Evolutionary conservation across 2,888 invertebrate species (phyloP), one percentile per base, ranked within the genome.

Genomic region (Lamproptera curius): DNA sequence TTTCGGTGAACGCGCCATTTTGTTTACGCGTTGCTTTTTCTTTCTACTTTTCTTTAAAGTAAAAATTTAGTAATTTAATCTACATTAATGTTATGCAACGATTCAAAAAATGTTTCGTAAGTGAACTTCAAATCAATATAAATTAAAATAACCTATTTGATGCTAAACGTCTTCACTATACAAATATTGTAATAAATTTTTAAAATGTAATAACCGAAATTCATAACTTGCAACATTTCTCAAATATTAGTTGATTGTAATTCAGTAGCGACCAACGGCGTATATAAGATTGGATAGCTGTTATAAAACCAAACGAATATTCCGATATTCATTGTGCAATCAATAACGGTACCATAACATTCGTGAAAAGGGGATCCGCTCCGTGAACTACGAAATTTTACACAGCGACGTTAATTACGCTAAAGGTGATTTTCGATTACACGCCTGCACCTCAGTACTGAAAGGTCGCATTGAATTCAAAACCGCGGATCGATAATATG

Each of bases 361-460:
- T 50, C 10, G 2, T 1, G 13, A 57, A 61, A 58, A 61, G 61
- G 65, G 70, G 63, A 62, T 65, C 38, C 16, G 17, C 46, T 17
- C 44, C 33, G 43, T 41, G 37, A 44, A 48, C 46, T 44, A 39
- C 36, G 65, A 66, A 65, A 44, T 49, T 49, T 49, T 49, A 49
- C 49, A 49, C 49, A 43, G 20, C 56, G 55, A 62, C 62, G 65
- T 69, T 74, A 77, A 80, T 78, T 72, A 70, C 68, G 56, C 58
- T 63, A 73, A 71, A 81, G 78, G 73, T 73, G 77, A 78, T 78
- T 78, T 79, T 84, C 77, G 83, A 84, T 83, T 76, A 79, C 71
- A 70, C 65, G 70, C 63, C 51, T 55, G 54, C 56, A 54, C 53
- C 56, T 56, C 58, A 61, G 56, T 57, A 70, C 59, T 52, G 61